A percentile compares a stretch with the other conserved stretches of the same genome.
Conservation (phyloP, 2,888 invertebrate species). For the Caenorhabditis plicata region DNA sequence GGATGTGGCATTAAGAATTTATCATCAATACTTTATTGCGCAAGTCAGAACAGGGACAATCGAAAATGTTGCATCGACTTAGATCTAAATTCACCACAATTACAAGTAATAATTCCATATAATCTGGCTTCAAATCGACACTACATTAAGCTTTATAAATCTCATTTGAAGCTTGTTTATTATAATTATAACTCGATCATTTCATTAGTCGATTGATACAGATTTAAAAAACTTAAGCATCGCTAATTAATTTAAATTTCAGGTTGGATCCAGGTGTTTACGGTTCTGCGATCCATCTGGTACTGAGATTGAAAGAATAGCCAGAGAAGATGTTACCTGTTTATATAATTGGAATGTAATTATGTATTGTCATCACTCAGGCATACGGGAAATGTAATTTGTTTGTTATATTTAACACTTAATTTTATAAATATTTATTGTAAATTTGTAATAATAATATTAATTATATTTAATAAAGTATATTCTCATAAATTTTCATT, state of each 20-base stretch:
- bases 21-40: constrained; percentile 61
- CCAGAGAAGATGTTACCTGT: constrained; percentile 61
- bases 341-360: constrained; percentile 64
- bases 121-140: background rate
- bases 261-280: constrained; percentile 60
- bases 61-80: constrained; percentile 59
- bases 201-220: too few relatives aligned
- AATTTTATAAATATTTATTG: too few relatives aligned
- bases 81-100: constrained; percentile 58
- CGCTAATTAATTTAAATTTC: constrained; percentile 1
- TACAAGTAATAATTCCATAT: constrained; percentile 38
- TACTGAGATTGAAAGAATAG: constrained; percentile 55
- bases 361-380: constrained; percentile 63
- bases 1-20: constrained; percentile 58
- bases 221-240: background rate
- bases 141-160: background rate
- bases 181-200: too few relatives aligned
- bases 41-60: constrained; percentile 62
- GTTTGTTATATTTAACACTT: too few relatives aligned
- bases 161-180: too few relatives aligned
- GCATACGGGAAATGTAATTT: constrained; percentile 59
- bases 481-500: too few relatives aligned
- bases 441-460: too few relatives aligned
- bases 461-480: too few relatives aligned
- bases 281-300: constrained; percentile 63